Evolutionary conservation across 2,113 vertebrate genomes (phyloP).

Genomic region (Gymnorhina tibicen): DNA sequence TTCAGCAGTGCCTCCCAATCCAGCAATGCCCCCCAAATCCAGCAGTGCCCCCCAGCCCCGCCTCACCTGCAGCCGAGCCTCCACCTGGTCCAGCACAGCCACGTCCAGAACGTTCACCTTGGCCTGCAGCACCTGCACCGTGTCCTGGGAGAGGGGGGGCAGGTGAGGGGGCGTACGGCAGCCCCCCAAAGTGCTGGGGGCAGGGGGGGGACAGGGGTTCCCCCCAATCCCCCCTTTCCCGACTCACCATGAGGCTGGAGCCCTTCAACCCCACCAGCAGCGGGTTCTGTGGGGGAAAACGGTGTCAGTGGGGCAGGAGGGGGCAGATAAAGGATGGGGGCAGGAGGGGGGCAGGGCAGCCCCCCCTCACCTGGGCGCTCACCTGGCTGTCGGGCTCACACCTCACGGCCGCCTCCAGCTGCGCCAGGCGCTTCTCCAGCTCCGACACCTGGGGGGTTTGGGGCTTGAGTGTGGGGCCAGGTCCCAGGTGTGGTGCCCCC

Average conservation of each 20-base stretch:
- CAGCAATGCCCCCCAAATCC: not conserved
- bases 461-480: not conserved
- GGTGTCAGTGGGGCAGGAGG: not conserved
- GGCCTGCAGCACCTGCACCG: constrained; percentile 88
- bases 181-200: not conserved
- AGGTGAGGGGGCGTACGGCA: not conserved
- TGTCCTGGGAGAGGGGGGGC: constrained; percentile 71
- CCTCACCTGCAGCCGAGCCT: constrained; percentile 89
- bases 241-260: constrained; percentile 81
- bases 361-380: not conserved
- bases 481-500: fast-evolving
- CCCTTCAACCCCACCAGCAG: constrained; percentile 85
- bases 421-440: constrained; percentile 88
- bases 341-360: not conserved
- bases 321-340: not conserved
- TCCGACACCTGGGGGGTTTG: constrained; percentile 78
- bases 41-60: not conserved
- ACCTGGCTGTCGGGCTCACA: constrained; percentile 89
- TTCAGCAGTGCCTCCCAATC: not conserved
- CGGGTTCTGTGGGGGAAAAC: constrained; percentile 77
- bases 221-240: fast-evolving
- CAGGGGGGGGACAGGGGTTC: fast-evolving
- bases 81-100: constrained; percentile 90
- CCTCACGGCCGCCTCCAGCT: constrained; percentile 85
- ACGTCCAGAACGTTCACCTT: constrained; percentile 88